These are phyloP conservation scores for Drosophila sordidula DNA, from an alignment of 2,888 invertebrate genomes.

Conservation along the genomic window DNA sequence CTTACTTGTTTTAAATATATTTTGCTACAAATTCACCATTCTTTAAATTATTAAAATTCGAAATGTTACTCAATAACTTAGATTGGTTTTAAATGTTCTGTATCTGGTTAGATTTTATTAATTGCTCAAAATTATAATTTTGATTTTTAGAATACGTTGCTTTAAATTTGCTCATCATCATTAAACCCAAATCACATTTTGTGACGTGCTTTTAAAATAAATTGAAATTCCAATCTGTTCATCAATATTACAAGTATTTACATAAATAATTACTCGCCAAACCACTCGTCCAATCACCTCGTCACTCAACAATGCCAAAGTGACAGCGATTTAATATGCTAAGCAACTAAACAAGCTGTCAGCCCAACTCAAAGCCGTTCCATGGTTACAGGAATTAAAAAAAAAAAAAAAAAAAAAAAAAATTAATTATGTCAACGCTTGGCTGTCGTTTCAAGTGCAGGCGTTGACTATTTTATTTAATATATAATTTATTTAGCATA, in stretches of 20 bases:
- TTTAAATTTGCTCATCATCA: background rate
- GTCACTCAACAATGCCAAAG: slow-evolving; percentile 29
- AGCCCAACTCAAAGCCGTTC: slow-evolving; percentile 24
- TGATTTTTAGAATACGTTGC: background rate
- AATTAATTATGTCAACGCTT: slow-evolving; percentile 8
- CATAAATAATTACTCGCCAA: slow-evolving; percentile 37
- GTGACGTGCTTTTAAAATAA: background rate
- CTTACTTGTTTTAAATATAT: too few species aligned
- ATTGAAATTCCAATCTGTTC: slow-evolving; percentile 7
- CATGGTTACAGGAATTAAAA: slow-evolving; percentile 15
- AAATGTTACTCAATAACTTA: too few species aligned
- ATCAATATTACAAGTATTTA: slow-evolving; percentile 30
- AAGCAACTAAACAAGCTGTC: slow-evolving; percentile 36
- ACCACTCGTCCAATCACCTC: slow-evolving; percentile 31
- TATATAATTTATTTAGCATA: slow-evolving; percentile 21
- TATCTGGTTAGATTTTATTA: too few species aligned
- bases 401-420: slow-evolving; percentile 4
- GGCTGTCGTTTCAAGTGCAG: slow-evolving; percentile 19
- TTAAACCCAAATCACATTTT: background rate
- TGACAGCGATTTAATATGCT: slow-evolving; percentile 47
- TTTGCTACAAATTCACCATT: too few species aligned
- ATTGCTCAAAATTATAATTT: too few species aligned
- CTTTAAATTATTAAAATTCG: too few species aligned
- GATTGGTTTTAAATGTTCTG: too few species aligned
- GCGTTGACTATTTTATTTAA: slow-evolving; percentile 12